These are phyloP conservation scores for Tyrophagus putrescentiae DNA, from an alignment of 1,140 invertebrate species.

Conservation along the genomic window DNA sequence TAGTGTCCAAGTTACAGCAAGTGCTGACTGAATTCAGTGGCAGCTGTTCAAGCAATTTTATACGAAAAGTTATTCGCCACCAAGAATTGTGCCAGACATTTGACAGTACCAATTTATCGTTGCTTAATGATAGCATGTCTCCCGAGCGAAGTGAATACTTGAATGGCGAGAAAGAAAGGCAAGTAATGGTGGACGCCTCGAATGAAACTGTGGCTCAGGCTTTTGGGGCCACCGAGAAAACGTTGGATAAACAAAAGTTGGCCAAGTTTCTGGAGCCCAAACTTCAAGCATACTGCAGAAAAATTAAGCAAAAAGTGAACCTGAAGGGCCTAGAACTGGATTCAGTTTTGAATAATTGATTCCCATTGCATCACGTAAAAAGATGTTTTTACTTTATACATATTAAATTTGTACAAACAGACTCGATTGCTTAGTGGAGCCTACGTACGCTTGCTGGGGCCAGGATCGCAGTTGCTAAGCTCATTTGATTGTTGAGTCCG, in stretches of 20 bases:
- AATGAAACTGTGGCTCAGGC: background rate
- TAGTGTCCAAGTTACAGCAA: too few species aligned
- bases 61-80: background rate
- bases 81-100: background rate
- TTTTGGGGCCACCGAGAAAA: background rate
- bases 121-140: background rate
- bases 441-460: background rate
- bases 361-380: background rate
- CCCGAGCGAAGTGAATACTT: background rate
- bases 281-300: background rate
- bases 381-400: background rate
- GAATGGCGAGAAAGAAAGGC: background rate
- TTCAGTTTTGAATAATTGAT: background rate
- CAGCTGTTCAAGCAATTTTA: too few species aligned
- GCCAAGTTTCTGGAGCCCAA: background rate
- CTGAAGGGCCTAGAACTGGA: background rate
- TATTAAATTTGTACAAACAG: too few species aligned
- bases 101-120: background rate
- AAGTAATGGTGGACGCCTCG: background rate
- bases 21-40: too few species aligned
- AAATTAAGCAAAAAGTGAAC: background rate
- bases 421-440: background rate
- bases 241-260: background rate
- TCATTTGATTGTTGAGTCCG: constrained; percentile 8
- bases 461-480: constrained; percentile 10